phyloP scores from a whole-genome alignment of 2,888 invertebrate genomes.

The Volucella bombylans region DNA sequence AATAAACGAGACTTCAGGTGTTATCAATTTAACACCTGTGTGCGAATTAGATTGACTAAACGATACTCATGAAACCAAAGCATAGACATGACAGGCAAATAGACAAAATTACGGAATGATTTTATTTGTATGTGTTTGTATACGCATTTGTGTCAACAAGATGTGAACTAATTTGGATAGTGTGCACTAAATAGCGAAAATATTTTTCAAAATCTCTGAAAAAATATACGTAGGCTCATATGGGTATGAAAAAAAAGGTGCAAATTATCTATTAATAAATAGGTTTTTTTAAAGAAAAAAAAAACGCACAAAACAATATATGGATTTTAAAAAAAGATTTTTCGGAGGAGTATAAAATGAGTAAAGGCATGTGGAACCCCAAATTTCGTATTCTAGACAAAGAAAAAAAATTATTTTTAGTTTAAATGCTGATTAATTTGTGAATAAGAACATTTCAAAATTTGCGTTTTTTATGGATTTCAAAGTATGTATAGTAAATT shows the following conservation, averaged over 20 bases:
- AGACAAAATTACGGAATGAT: neutral
- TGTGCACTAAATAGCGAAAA: no score
- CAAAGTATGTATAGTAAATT: no score
- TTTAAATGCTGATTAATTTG: neutral
- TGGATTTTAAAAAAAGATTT: slow-evolving; percentile 34
- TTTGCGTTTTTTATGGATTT: neutral
- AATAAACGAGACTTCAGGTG: neutral
- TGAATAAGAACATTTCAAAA: neutral
- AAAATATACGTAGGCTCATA: no score
- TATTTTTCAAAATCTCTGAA: no score
- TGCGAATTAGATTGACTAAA: slow-evolving; percentile 43
- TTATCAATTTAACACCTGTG: slow-evolving; percentile 50
- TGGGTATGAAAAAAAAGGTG: slow-evolving; percentile 2
- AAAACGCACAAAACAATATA: neutral
- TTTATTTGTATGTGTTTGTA: neutral
- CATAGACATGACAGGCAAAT: no score
- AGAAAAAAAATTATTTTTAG: slow-evolving; percentile 36
- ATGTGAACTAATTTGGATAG: neutral
- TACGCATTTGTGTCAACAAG: slow-evolving; percentile 19
- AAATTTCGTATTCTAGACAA: slow-evolving; percentile 2
- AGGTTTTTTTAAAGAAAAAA: neutral
- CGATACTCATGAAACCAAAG: neutral
- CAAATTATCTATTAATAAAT: slow-evolving; percentile 6
- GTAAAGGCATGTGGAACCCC: slow-evolving; percentile 4
- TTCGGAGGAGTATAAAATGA: slow-evolving; percentile 38